Conservation (phyloP, 2,888 invertebrate genomes). For the Synergus umbraculus region DNA sequence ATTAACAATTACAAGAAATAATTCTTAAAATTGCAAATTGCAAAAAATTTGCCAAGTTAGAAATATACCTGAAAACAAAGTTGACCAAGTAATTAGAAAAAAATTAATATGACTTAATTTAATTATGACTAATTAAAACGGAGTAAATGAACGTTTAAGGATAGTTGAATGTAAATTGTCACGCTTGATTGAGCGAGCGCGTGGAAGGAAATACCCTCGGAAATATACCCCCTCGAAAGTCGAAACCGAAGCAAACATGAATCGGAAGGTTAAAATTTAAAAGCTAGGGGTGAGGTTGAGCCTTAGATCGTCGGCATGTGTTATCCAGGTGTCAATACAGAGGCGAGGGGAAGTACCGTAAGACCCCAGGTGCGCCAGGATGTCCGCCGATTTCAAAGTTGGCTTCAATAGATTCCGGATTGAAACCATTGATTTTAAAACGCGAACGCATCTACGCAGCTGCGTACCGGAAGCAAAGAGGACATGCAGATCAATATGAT, state of each 20-base stretch:
- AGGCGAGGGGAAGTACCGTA: conserved; percentile 52
- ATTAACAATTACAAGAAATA: no score
- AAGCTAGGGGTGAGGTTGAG: conserved; percentile 14
- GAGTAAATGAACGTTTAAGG: neutral
- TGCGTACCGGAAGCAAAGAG: conserved; percentile 56
- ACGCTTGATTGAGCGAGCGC: conserved; percentile 20
- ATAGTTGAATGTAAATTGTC: neutral
- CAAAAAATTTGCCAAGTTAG: no score
- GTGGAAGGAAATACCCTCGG: conserved; percentile 8
- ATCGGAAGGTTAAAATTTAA: conserved; percentile 23
- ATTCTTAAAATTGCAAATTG: no score
- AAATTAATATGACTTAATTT: neutral
- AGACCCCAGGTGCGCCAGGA: conserved; percentile 62
- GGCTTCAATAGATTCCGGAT: conserved; percentile 59
- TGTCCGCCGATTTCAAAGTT: conserved; percentile 49
- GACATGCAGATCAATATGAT: conserved; percentile 12
- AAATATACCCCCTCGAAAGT: conserved; percentile 27
- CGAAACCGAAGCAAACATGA: conserved; percentile 38
- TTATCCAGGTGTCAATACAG: conserved; percentile 69
- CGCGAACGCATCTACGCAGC: conserved; percentile 55
- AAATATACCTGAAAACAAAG: no score
- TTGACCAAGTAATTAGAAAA: neutral
- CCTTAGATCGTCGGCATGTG: conserved; percentile 62
- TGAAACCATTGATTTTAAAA: conserved; percentile 65
- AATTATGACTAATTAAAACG: neutral